Evolutionary conservation across 2,113 vertebrate species (phyloP).

Genomic region (Etheostoma spectabile): DNA sequence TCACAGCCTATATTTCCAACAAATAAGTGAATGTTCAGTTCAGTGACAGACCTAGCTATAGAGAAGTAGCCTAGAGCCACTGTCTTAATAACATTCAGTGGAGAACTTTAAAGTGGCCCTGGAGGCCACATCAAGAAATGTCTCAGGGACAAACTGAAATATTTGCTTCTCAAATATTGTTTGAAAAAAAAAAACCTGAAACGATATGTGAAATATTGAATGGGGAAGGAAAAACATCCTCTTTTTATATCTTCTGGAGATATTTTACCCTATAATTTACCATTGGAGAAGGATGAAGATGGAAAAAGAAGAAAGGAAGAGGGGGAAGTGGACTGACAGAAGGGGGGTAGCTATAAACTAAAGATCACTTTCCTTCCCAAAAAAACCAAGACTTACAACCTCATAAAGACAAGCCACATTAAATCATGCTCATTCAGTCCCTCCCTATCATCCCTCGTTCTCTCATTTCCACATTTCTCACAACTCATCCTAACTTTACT

Average conservation of each 20-base stretch:
- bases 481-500: slow-evolving; percentile 4
- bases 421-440: slow-evolving; percentile 44
- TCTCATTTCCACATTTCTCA: slow-evolving; percentile 9
- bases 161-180: slow-evolving; percentile 19
- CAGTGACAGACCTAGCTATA: background rate
- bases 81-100: slow-evolving; percentile 21
- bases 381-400: slow-evolving; percentile 54
- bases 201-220: slow-evolving; percentile 24
- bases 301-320: slow-evolving; percentile 29
- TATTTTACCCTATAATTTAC: slow-evolving; percentile 41
- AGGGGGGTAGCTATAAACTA: slow-evolving; percentile 33
- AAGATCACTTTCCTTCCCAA: slow-evolving; percentile 63
- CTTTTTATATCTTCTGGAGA: slow-evolving; percentile 21
- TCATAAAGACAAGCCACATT: slow-evolving; percentile 61
- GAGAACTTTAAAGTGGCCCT: background rate
- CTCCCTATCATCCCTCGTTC: slow-evolving; percentile 5
- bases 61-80: background rate
- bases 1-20: background rate
- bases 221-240: slow-evolving; percentile 29
- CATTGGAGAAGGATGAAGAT: slow-evolving; percentile 24
- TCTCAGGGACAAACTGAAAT: slow-evolving; percentile 9
- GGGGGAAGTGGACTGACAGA: slow-evolving; percentile 1
- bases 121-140: background rate
- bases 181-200: background rate
- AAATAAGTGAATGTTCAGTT: background rate